A percentile compares a stretch with the other conserved stretches of the same genome.
Conservation (phyloP, 2,888 invertebrate genomes). For the Trichogramma dendrolimi region DNA sequence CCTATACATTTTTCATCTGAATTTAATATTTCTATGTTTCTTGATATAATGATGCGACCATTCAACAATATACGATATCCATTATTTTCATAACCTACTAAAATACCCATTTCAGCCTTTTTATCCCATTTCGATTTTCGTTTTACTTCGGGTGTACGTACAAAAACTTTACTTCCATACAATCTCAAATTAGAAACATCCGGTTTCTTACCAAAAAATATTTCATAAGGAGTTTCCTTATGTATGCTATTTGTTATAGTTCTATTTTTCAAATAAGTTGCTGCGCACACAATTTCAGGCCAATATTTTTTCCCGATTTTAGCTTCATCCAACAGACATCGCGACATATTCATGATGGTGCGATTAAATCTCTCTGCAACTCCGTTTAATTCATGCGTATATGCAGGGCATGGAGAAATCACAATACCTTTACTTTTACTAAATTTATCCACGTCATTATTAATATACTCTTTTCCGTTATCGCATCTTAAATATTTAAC, state of each 20-base stretch:
- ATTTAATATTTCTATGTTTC: slow-evolving; percentile 25
- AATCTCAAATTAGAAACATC: slow-evolving; percentile 19
- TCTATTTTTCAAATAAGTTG: slow-evolving; percentile 17
- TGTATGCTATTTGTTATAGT: slow-evolving; percentile 18
- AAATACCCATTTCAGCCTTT: slow-evolving; percentile 22
- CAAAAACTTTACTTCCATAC: slow-evolving; percentile 26
- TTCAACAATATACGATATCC: slow-evolving; percentile 23
- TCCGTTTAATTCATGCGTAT: slow-evolving; percentile 21
- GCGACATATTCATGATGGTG: slow-evolving; percentile 18
- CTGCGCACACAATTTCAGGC: slow-evolving; percentile 14
- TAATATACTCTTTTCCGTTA: slow-evolving; percentile 29
- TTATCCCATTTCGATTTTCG: slow-evolving; percentile 21
- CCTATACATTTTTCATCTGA: slow-evolving; percentile 18
- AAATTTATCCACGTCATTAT: slow-evolving; percentile 24
- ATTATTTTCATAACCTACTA: slow-evolving; percentile 23
- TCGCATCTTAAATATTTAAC: slow-evolving; percentile 32
- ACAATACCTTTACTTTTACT: slow-evolving; percentile 22
- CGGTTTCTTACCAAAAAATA: slow-evolving; percentile 24
- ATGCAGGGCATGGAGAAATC: slow-evolving; percentile 13
- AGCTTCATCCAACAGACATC: slow-evolving; percentile 23
- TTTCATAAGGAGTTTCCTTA: slow-evolving; percentile 21
- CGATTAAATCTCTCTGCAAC: slow-evolving; percentile 18
- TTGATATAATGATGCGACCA: slow-evolving; percentile 22
- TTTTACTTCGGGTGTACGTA: slow-evolving; percentile 16
- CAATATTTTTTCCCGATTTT: slow-evolving; percentile 11